Percentiles rank a stretch among this genome's conserved stretches.
phyloP scores from a whole-genome alignment of 2,888 invertebrate species.

The Parnassius smintheus region DNA sequence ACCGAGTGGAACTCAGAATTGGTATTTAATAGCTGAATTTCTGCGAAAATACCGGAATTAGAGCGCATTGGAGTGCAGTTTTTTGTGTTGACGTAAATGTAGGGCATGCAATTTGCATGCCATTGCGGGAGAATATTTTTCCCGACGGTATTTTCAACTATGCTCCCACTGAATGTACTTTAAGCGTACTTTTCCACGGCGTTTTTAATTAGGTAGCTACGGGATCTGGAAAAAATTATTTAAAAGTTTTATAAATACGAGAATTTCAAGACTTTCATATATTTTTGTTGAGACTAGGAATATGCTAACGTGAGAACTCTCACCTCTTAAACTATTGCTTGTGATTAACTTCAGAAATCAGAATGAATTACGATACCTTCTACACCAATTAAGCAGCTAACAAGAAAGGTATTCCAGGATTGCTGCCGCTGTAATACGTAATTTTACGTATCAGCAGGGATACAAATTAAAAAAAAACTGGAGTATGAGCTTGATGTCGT shows the following conservation, averaged over 20 bases:
- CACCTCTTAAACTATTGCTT: background rate
- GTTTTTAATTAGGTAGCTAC: conserved; percentile 28
- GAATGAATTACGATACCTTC: no score
- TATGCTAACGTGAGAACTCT: no score
- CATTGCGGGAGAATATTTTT: conserved; percentile 19
- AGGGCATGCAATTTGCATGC: conserved; percentile 31
- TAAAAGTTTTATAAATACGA: conserved; percentile 24
- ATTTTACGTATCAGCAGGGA: no score
- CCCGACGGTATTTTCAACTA: conserved; percentile 24
- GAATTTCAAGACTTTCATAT: conserved; percentile 12
- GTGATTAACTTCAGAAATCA: no score
- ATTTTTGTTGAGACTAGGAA: conserved; percentile 4
- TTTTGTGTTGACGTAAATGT: conserved; percentile 32
- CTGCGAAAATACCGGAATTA: conserved; percentile 32
- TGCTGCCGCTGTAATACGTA: no score
- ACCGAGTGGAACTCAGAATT: conserved; percentile 29
- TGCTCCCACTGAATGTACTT: conserved; percentile 24
- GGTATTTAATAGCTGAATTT: conserved; percentile 30
- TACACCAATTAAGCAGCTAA: no score
- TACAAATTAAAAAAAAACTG: no score
- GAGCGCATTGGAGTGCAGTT: conserved; percentile 30
- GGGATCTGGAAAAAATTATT: conserved; percentile 25
- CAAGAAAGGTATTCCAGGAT: no score
- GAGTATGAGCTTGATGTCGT: no score
- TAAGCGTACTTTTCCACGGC: conserved; percentile 27